Evolutionary conservation across 2,797 vertebrate genomes (phyloP), one percentile per base, ranked within the genome.

Genomic region (Limosa lapponica): DNA sequence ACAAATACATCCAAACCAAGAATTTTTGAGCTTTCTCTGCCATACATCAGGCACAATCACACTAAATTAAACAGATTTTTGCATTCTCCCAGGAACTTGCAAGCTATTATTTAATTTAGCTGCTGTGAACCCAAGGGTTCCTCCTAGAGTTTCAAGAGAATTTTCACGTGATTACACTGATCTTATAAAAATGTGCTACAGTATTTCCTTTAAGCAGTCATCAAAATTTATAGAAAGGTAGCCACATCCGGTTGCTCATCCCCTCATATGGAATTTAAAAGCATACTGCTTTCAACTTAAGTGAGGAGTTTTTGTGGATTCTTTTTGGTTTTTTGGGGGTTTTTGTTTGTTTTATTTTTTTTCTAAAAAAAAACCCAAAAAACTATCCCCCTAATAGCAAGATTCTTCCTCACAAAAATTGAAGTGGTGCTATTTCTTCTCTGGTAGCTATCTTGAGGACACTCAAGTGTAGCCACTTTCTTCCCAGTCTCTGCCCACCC

Each of bases 101-200:
- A 80, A 49, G 19, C 34, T 70, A 39, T 20, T 64, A 25, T 27
- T 44, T 32, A 36, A 80, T 16, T 51, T 54, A 57, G 16, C n/a
- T 82, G 25, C 20, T n/a, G 10, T 16, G 13, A 8, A 64, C 16
- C 34, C 62, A 55, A 24, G 7, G 10, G 37, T 34, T 69, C 44
- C 9, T 64, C 54, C 41, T 36, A 16, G 19, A 58, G 13, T 44
- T 81, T 34, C n/a, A 65, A 41, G 8, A 58, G 4, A 41, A 54
- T 72, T 84, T 84, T 54, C 74, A 81, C 11, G n/a, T 10, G 28
- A 86, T 82, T 37, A 34, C 14, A 75, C 13, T 6, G 10, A 71
- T 78, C 13, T 57, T 73, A 79, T 12, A 66, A 59, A 65, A 77
- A 44, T 0, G 0, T 25, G 24, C 27, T 58, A 7, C 0, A 46